Base-by-base conservation (phyloP, 2,888 invertebrate genomes). In the Scaptomyza flava region DNA sequence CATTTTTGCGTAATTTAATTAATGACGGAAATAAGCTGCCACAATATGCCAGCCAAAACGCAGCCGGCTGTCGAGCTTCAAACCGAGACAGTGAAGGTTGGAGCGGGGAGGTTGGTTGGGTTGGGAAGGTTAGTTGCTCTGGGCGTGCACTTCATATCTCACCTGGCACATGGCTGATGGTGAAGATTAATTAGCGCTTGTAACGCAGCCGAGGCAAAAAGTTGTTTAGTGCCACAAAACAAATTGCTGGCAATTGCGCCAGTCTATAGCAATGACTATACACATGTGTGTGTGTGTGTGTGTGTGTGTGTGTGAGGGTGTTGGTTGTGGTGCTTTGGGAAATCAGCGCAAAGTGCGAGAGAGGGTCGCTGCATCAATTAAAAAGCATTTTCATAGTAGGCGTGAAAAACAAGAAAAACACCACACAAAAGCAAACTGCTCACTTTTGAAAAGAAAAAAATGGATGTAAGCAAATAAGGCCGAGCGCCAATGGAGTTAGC, bases 1-100 rank as follows among this genome's bases (percentile, higher is more conserved):
- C 77, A 87, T 88, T 88, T 76, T 79, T 78, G 78, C 81, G 82
- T 87, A 82, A 88, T 86, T 89, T 87, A 87, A 88, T 88, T 88
- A 89, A 88, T 89, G 89, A 87, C 82, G 77, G 72, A 76, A 79
- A 80, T 76, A 81, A 84, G 85, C 84, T 80, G 76, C 75, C 77
- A 61, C 67, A 64, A 72, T 70, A 70, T 66, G 77, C 63, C 60
- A 47, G 46, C 56, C 64, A 47, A 70, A 56, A 36, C 48, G 75
- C 75, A 74, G 75, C 27, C 33, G 43, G 54, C 63, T 62, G 69
- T 64, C 68, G 51, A 52, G 48, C 43, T 47, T 36, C 31, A 31
- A 31, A 9, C 7, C 9, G 8, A 9, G 8, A 9, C 33, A 7
- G 14, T 3, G 36, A 20, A n/a, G 8, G 11, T 8, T 36, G 31